Base-by-base conservation (phyloP, 1,140 invertebrate species). In the Metopolophium dirhodum region DNA sequence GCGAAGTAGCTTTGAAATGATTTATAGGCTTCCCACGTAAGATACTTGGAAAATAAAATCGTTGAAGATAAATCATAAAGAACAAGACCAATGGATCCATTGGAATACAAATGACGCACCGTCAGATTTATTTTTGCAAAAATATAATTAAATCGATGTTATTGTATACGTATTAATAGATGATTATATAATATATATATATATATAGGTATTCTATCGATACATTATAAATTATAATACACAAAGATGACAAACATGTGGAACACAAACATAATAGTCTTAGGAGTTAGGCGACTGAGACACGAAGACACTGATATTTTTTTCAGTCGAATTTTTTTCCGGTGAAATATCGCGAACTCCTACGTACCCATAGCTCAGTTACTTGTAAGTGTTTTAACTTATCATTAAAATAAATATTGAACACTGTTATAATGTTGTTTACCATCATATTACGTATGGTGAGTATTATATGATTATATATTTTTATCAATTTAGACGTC, bases 1-100 rank as follows among this genome's bases (percentile, higher is more conserved):
- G 26, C 37, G 35, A 61, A n/a, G 26, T 61, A 90, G 35, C 23
- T 90, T 90, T 41, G 35, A 23, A 45, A 90, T 45, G 54, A 90
- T 90, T 90, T 57, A 90, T 61, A 41, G 23, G 23, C 26, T 57
- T 61, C 54, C 88, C 88, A 57, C 88, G 54, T 61, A 41, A 26
- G 9, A 8, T 35, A 54, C 20, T 54, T 1, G n/a, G 87, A 30
- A 61, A 90, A 90, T n/a, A 61, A 61, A 90, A 90, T 26, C 23
- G 54, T 41, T 37, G 11, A 30, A 61, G 23, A 61, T 61, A 61
- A 57, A 90, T 90, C 26, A 90, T 90, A n/a, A 26, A 54, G 23
- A 26, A 26, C n/a, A 51, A 57, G 9, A 90, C 49, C 47, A n/a
- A n/a, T 35, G 49, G 87, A 51, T 35, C 51, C 9, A 37, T 6